A percentile compares a stretch with the other conserved stretches of the same genome.
Evolutionary conservation across 2,888 invertebrate genomes (phyloP).

Genomic region (Drosophila differens): DNA sequence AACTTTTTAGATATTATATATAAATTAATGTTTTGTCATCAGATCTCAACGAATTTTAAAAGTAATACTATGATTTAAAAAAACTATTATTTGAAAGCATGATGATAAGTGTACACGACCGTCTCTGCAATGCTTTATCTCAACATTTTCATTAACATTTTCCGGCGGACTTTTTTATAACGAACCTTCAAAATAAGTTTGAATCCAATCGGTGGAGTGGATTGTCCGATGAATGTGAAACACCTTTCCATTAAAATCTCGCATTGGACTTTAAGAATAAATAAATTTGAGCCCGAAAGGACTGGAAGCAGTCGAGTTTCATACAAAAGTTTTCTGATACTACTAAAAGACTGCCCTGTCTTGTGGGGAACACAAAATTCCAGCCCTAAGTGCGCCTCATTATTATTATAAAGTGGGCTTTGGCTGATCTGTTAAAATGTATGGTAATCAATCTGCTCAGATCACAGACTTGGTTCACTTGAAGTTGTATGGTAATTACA

Average conservation of each 20-base stretch:
- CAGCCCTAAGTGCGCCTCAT: slow-evolving; percentile 45
- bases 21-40: background rate
- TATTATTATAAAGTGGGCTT: slow-evolving; percentile 70
- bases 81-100: background rate
- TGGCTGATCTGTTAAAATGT: slow-evolving; percentile 62
- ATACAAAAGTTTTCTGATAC: background rate
- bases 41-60: background rate
- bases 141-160: background rate
- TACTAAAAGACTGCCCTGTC: background rate
- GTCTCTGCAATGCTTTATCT: background rate
- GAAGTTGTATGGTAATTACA: slow-evolving; percentile 66
- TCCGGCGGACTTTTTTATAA: background rate
- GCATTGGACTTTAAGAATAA: background rate
- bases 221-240: background rate
- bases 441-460: slow-evolving; percentile 75
- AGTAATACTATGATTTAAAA: background rate
- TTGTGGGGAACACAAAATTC: slow-evolving; percentile 3
- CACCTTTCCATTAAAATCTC: background rate
- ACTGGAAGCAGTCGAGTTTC: background rate
- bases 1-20: background rate
- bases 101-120: background rate
- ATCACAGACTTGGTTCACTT: slow-evolving; percentile 60
- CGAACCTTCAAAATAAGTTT: background rate
- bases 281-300: background rate
- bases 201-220: background rate